These are phyloP conservation scores for Benitochromis conjunctus DNA, from an alignment of 2,113 vertebrate genomes.

Conservation along the genomic window DNA sequence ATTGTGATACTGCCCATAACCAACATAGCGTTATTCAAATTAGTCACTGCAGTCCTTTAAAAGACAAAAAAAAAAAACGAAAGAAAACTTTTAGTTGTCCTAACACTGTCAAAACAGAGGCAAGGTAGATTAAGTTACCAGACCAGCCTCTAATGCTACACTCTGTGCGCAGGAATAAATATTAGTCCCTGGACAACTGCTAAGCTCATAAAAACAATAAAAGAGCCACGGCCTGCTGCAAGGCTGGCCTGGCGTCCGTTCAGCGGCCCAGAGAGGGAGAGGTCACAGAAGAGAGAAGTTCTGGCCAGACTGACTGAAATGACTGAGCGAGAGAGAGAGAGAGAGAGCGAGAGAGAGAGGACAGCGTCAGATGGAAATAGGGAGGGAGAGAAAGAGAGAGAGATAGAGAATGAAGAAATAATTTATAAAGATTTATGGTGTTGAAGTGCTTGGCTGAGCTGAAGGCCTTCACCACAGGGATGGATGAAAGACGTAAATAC, in stretches of 20 bases:
- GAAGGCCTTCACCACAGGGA: conserved; percentile 30
- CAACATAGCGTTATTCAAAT: neutral
- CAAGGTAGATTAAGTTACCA: conserved; percentile 52
- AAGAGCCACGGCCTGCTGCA: conserved; percentile 40
- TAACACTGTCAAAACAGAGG: conserved; percentile 24
- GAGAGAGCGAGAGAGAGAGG: neutral
- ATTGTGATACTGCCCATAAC: neutral
- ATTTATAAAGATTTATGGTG: conserved; percentile 53
- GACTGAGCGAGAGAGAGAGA: neutral
- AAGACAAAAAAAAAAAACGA: neutral
- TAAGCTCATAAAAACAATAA: conserved; percentile 71
- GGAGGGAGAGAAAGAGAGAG: neutral
- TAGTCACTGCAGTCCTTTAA: neutral
- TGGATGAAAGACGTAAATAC: conserved; percentile 61
- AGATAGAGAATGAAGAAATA: conserved; percentile 7
- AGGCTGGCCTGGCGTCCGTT: conserved; percentile 30
- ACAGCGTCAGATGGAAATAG: neutral
- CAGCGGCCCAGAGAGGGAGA: conserved; percentile 14
- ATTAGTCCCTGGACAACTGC: conserved; percentile 61
- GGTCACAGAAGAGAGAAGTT: conserved; percentile 24
- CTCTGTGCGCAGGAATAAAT: conserved; percentile 52
- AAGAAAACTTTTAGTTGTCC: neutral
- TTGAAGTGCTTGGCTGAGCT: conserved; percentile 36
- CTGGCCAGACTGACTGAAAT: neutral
- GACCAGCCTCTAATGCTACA: conserved; percentile 20